phyloP scores from a whole-genome alignment of 1,140 invertebrate genomes.

The Micrasema longulum region DNA sequence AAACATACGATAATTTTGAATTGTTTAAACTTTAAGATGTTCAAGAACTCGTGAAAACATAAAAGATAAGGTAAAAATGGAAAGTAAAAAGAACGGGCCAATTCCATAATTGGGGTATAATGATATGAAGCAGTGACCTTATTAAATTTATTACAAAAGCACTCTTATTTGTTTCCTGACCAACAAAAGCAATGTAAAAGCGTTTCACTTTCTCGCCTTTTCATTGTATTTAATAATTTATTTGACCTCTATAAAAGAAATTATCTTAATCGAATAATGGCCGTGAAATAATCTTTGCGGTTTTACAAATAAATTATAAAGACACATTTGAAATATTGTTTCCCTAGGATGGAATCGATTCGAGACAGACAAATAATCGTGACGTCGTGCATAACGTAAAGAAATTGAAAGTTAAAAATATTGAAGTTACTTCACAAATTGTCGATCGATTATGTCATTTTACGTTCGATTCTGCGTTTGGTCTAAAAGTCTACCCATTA shows the following conservation, averaged over 20 bases:
- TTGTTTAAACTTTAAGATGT: background rate
- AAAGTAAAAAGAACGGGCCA: too few species aligned
- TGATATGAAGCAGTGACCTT: background rate
- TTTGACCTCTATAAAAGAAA: background rate
- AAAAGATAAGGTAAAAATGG: too few species aligned
- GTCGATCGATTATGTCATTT: background rate
- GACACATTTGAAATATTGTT: background rate
- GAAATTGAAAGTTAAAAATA: slow-evolving; percentile 27
- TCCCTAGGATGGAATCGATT: slow-evolving; percentile 1
- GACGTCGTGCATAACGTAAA: slow-evolving; percentile 19
- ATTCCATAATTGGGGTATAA: too few species aligned
- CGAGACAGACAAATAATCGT: background rate
- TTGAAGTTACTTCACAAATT: background rate
- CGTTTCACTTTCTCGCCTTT: too few species aligned
- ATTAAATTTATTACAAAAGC: background rate
- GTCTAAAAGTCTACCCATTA: background rate
- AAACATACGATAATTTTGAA: background rate
- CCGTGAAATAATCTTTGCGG: background rate
- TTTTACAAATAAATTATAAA: background rate
- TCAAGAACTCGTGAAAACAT: background rate
- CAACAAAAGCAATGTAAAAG: too few species aligned
- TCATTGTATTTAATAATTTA: background rate
- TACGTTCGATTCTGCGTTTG: too few species aligned
- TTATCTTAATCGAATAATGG: background rate
- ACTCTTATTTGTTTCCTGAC: too few species aligned